phyloP scores from a whole-genome alignment of 30 jellyfish, hydroid and myxozoan species.

The Aurelia sp. region DNA sequence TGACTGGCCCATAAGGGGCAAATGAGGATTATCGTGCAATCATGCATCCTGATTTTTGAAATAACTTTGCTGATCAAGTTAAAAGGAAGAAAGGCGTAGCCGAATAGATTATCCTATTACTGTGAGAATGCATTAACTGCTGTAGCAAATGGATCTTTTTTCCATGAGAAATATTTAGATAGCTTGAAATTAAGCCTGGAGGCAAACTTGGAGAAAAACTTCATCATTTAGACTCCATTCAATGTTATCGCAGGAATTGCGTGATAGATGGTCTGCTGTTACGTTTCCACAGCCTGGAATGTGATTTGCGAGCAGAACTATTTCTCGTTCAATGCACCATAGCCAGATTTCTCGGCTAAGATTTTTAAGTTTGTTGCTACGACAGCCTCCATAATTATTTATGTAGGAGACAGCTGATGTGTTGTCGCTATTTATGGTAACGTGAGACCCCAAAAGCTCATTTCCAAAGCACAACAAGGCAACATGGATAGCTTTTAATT shows the following conservation, averaged over 20 bases:
- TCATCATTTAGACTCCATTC: conserved; percentile 44
- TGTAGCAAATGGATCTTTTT: too few relatives aligned
- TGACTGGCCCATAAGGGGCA: conserved; percentile 53
- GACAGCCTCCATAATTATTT: neutral
- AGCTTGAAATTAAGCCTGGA: neutral
- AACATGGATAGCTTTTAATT: too few relatives aligned
- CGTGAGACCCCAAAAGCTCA: neutral
- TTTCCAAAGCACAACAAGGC: too few relatives aligned
- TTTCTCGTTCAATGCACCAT: conserved; percentile 12
- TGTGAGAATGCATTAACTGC: conserved; percentile 10
- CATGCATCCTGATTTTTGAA: conserved; percentile 1
- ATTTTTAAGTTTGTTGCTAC: neutral
- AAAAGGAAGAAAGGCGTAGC: conserved; percentile 60
- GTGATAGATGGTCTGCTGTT: conserved; percentile 29
- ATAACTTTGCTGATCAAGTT: conserved; percentile 27
- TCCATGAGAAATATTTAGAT: too few relatives aligned
- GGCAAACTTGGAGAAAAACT: conserved; percentile 8
- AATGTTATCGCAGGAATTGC: conserved; percentile 13
- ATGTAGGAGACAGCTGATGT: conserved; percentile 10
- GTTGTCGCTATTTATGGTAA: neutral
- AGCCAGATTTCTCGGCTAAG: conserved; percentile 26
- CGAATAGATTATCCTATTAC: conserved; percentile 5
- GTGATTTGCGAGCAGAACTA: conserved; percentile 20
- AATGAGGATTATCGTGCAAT: conserved; percentile 2
- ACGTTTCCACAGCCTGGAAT: conserved; percentile 27